These are phyloP conservation scores for Vidua macroura DNA, from an alignment of 2,113 vertebrate species.

Conservation along the genomic window DNA sequence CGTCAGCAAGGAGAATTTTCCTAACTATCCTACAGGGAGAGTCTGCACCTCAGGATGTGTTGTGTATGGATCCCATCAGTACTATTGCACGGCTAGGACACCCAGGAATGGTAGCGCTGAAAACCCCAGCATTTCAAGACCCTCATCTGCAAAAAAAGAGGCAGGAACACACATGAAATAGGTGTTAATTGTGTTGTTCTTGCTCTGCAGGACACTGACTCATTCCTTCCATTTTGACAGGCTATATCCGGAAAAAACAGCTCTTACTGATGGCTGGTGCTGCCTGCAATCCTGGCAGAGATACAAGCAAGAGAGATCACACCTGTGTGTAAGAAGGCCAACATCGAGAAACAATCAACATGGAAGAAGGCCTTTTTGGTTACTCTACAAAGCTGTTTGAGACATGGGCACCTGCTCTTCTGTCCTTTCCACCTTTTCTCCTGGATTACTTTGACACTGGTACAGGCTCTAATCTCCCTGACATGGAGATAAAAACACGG, in stretches of 20 bases:
- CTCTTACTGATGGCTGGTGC: neutral
- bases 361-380: neutral
- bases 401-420: neutral
- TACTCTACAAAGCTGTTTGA: neutral
- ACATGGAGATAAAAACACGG: neutral
- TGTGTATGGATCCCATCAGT: neutral
- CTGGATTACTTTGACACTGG: neutral
- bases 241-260: neutral
- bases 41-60: neutral
- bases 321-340: neutral
- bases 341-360: neutral
- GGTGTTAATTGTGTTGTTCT: neutral
- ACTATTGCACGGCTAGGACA: neutral
- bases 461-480: neutral
- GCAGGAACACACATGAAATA: neutral
- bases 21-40: neutral
- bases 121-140: neutral
- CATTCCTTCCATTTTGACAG: constrained; percentile 15
- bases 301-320: neutral
- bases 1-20: neutral
- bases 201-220: neutral
- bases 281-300: neutral
- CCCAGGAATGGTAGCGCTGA: neutral
- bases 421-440: neutral
- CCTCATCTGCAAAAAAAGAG: neutral